Percentiles rank a stretch among this genome's conserved stretches.
Conservation (phyloP, 2,888 invertebrate species). For the Exocentrus adspersus region DNA sequence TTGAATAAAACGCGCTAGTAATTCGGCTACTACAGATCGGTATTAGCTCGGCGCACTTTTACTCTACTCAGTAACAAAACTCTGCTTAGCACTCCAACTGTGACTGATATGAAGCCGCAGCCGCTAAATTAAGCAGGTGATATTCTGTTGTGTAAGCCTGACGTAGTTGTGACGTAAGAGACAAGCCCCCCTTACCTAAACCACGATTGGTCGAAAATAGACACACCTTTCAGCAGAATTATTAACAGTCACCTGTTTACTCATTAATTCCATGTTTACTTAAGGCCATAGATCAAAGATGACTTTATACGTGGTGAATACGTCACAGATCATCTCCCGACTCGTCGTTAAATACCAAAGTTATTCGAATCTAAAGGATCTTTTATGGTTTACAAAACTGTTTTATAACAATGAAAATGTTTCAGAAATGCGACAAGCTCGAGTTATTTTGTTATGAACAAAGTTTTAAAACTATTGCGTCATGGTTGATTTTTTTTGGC, state of each 20-base stretch:
- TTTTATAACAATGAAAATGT: not conserved
- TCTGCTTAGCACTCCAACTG: constrained; percentile 26
- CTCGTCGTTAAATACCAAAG: not conserved
- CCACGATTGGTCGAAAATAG: constrained; percentile 37
- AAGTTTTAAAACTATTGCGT: not conserved
- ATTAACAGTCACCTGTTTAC: constrained; percentile 31
- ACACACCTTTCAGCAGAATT: constrained; percentile 43
- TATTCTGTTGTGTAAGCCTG: constrained; percentile 44
- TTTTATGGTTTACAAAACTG: not conserved
- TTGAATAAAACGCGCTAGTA: constrained; percentile 23
- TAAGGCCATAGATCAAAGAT: constrained; percentile 29
- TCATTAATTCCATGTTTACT: constrained; percentile 33
- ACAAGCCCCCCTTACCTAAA: constrained; percentile 38
- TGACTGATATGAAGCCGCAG: constrained; percentile 39
- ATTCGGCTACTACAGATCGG: too few relatives aligned
- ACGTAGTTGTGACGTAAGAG: constrained; percentile 44
- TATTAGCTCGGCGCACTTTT: constrained; percentile 33
- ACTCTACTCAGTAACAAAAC: constrained; percentile 14
- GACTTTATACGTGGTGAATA: not conserved
- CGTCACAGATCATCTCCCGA: not conserved
- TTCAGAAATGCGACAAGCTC: not conserved
- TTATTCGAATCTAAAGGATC: too few relatives aligned
- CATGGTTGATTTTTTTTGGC: too few relatives aligned
- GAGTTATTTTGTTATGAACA: not conserved
- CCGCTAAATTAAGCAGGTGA: constrained; percentile 45